phyloP scores from a whole-genome alignment of 2,113 vertebrate species.

The Caloenas nicobarica region DNA sequence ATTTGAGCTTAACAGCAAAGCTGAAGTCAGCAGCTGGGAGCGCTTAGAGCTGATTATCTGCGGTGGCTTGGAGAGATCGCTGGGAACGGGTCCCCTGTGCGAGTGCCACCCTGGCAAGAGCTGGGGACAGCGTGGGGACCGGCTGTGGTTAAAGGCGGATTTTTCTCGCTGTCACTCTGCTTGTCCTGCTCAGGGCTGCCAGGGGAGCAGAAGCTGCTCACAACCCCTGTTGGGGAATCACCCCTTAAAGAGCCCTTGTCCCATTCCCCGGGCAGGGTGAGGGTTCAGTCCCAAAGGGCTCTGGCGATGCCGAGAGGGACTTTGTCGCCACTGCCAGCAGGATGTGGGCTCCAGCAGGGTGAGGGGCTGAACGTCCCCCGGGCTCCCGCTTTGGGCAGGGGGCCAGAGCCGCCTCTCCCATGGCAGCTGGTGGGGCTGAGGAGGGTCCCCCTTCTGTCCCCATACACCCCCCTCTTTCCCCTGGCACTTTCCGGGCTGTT shows the following conservation, averaged over 20 bases:
- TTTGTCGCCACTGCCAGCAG: neutral
- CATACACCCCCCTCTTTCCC: rapidly evolving
- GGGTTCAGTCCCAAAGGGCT: rapidly evolving
- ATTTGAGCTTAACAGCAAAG: neutral
- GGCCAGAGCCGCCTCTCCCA: neutral
- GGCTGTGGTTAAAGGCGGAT: neutral
- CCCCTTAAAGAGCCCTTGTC: rapidly evolving
- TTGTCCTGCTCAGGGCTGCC: neutral
- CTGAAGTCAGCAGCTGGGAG: neutral
- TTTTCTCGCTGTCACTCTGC: rapidly evolving
- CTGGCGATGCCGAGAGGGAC: rapidly evolving
- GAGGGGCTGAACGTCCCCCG: rapidly evolving
- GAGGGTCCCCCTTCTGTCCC: too few relatives aligned
- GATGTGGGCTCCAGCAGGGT: neutral
- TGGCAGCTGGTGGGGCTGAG: neutral
- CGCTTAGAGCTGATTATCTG: neutral
- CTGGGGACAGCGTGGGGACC: rapidly evolving
- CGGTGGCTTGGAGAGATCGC: neutral
- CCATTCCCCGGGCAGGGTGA: rapidly evolving
- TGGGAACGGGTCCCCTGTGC: rapidly evolving
- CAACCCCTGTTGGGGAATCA: rapidly evolving
- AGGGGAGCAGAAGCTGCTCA: neutral
- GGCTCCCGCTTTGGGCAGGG: neutral
- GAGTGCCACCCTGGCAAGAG: neutral
- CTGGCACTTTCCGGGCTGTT: neutral